These are phyloP conservation scores for Xylota sylvarum DNA, from an alignment of 2,888 invertebrate species.

Conservation along the genomic window DNA sequence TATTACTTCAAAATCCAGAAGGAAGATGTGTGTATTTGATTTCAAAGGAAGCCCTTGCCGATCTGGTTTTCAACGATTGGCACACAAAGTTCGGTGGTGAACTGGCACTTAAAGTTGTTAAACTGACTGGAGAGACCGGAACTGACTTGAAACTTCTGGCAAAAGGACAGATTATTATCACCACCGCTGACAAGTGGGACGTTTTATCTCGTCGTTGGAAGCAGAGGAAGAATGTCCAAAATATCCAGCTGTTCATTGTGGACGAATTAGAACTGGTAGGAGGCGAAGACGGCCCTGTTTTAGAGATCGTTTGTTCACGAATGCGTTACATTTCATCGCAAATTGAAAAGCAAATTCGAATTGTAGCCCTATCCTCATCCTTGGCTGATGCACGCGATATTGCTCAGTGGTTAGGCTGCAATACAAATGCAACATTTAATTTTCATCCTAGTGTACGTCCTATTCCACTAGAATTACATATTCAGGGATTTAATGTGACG, in stretches of 20 bases:
- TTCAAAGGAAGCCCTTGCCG: conserved; percentile 96
- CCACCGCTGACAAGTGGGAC: conserved; percentile 99
- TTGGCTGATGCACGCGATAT: conserved; percentile 98
- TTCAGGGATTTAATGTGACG: conserved; percentile 98
- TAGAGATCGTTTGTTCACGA: conserved; percentile 96
- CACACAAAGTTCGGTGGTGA: conserved; percentile 92
- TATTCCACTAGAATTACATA: conserved; percentile 96
- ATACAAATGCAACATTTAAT: conserved; percentile 97
- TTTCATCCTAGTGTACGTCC: conserved; percentile 99
- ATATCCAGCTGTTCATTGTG: conserved; percentile 97
- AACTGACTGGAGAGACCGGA: conserved; percentile 98
- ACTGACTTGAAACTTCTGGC: conserved; percentile 97
- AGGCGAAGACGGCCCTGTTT: conserved; percentile 95
- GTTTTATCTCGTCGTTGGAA: conserved; percentile 99
- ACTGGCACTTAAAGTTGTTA: conserved; percentile 93
- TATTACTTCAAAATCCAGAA: conserved; percentile 90
- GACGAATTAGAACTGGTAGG: conserved; percentile 97
- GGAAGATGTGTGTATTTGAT: conserved; percentile 97
- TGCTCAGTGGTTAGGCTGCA: conserved; percentile 98
- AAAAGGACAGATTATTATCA: conserved; percentile 97
- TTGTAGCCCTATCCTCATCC: conserved; percentile 97
- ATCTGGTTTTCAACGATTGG: conserved; percentile 96
- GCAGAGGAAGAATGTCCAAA: conserved; percentile 99
- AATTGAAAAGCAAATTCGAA: conserved; percentile 94
- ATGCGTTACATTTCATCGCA: conserved; percentile 99